phyloP scores from a whole-genome alignment of 2,797 vertebrate genomes.

The Xenopus petersii region DNA sequence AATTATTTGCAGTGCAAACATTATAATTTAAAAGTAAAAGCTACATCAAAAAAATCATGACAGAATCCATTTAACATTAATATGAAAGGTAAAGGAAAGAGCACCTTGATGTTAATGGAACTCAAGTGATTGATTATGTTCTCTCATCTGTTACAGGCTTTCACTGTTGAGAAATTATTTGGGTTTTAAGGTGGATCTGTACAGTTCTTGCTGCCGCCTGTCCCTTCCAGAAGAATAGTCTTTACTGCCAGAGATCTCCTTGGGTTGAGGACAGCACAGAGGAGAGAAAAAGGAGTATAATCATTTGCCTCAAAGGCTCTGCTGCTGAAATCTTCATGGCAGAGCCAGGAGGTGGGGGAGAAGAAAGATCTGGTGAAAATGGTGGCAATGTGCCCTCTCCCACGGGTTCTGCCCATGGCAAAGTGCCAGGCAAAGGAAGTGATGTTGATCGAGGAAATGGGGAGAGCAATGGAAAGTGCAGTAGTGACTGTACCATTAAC shows the following conservation, averaged over 20 bases:
- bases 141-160: constrained; percentile 9
- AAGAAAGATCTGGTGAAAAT: constrained; percentile 59
- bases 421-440: constrained; percentile 69
- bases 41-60: too few relatives aligned
- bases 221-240: not conserved
- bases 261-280: not conserved
- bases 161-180: constrained; percentile 12
- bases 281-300: constrained; percentile 8
- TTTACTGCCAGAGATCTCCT: not conserved
- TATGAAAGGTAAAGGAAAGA: too few relatives aligned
- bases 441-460: constrained; percentile 66
- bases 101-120: not conserved
- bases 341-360: constrained; percentile 76
- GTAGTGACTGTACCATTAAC: not conserved
- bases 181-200: not conserved
- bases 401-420: constrained; percentile 63
- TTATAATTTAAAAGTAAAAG: too few relatives aligned
- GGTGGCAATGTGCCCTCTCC: constrained; percentile 72
- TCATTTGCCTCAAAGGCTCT: constrained; percentile 5
- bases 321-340: constrained; percentile 76
- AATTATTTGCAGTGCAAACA: too few relatives aligned
- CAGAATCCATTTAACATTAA: too few relatives aligned
- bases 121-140: not conserved
- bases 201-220: not conserved
- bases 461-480: constrained; percentile 44